Percentiles rank a stretch among this genome's conserved stretches.
phyloP scores from a whole-genome alignment of 2,797 vertebrate species.

The Sebastolobus altivelis region DNA sequence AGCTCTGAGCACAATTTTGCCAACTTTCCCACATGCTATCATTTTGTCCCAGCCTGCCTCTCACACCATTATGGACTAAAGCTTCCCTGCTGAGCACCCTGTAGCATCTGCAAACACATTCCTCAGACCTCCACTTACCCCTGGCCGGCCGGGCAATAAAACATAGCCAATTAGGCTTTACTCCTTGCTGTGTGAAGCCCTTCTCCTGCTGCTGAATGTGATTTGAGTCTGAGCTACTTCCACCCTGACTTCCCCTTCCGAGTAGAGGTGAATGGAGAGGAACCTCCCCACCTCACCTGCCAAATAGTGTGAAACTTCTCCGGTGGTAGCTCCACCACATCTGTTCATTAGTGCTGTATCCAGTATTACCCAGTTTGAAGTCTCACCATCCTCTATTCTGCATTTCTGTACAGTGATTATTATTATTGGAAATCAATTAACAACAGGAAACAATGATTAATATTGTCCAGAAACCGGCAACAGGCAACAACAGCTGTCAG shows the following conservation, averaged over 20 bases:
- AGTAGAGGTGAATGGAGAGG: constrained; percentile 44
- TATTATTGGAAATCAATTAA: no score
- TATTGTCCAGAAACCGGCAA: no score
- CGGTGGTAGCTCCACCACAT: background rate
- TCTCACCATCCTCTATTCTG: background rate
- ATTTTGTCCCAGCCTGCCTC: constrained; percentile 53
- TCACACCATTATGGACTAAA: constrained; percentile 58
- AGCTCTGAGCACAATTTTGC: constrained; percentile 38
- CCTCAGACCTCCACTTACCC: constrained; percentile 69
- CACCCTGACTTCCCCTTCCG: constrained; percentile 51
- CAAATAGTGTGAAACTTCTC: constrained; percentile 31
- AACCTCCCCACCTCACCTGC: constrained; percentile 28
- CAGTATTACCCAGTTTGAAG: background rate
- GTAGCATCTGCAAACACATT: constrained; percentile 74
- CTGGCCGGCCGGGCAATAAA: constrained; percentile 69
- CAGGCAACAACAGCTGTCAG: no score
- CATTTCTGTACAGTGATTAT: background rate
- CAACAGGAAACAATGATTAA: no score
- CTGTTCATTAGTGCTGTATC: constrained; percentile 12
- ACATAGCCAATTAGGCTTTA: constrained; percentile 72
- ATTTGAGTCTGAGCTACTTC: constrained; percentile 73
- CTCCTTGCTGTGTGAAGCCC: constrained; percentile 67
- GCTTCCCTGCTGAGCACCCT: constrained; percentile 55
- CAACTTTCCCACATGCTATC: constrained; percentile 43
- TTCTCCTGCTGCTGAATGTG: constrained; percentile 67